phyloP scores from a whole-genome alignment of 1,140 invertebrate genomes.

The Helicoverpa zea region DNA sequence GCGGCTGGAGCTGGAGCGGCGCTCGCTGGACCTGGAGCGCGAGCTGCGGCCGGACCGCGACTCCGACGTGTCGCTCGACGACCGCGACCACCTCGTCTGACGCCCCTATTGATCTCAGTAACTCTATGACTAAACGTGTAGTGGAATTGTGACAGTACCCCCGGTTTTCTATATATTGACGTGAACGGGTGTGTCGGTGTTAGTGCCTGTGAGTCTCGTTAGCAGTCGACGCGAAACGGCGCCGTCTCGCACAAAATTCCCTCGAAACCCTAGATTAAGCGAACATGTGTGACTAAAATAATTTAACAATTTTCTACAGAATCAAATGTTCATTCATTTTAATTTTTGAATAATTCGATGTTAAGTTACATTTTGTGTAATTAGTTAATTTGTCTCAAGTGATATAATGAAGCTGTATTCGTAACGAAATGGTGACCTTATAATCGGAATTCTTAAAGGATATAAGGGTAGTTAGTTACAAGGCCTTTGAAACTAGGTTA shows the following conservation, averaged over 20 bases:
- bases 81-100: slow-evolving; percentile 74
- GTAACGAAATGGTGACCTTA: slow-evolving; percentile 82
- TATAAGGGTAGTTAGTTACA: slow-evolving; percentile 84
- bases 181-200: slow-evolving; percentile 78
- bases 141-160: slow-evolving; percentile 83
- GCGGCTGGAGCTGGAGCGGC: slow-evolving; percentile 78
- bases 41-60: slow-evolving; percentile 75
- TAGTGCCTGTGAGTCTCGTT: slow-evolving; percentile 84
- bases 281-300: slow-evolving; percentile 80
- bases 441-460: slow-evolving; percentile 83
- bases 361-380: slow-evolving; percentile 68
- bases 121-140: slow-evolving; percentile 81
- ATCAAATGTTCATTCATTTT: slow-evolving; percentile 72
- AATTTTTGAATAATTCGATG: slow-evolving; percentile 70
- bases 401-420: slow-evolving; percentile 81
- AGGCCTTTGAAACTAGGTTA: slow-evolving; percentile 81
- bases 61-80: slow-evolving; percentile 80
- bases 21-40: slow-evolving; percentile 80
- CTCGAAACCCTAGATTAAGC: slow-evolving; percentile 79
- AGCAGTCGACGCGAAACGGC: too few species aligned
- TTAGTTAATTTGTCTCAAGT: slow-evolving; percentile 81
- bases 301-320: slow-evolving; percentile 82
- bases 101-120: slow-evolving; percentile 82
- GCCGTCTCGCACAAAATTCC: slow-evolving; percentile 62
- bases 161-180: slow-evolving; percentile 81